Base-by-base conservation (phyloP, 2,797 vertebrate species). In the Sebastes matsubarae region DNA sequence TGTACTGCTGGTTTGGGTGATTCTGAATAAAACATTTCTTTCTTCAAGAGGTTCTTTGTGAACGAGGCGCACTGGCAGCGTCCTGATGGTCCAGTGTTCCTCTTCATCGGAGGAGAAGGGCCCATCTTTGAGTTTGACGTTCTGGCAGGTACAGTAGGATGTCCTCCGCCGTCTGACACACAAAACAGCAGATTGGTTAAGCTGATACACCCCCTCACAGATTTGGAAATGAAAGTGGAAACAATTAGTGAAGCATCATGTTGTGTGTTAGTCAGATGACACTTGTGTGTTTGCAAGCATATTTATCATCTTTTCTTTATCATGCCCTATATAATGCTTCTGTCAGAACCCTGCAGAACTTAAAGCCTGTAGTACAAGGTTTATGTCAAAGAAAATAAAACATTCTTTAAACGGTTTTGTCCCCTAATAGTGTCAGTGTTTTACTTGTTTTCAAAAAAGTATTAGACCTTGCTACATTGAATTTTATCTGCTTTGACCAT, bases 101-200 rank as follows among this genome's bases (percentile, higher is more conserved):
- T 98, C 77, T 97, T 91, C 80, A 93, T 98, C 0, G 97, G 95
- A 5, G 97, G 97, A 2, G 97, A 98, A 81, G 81, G 92, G 10
- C 86, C 94, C 24, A 82, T 97, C 4, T 93, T 87, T 4, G 85
- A 93, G 25, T 94, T 87, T 59, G 94, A 93, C 4, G 92, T 97
- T 16, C 83, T 96, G 36, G 73, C 87, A 84, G 97, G 97, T 97
- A 90, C 2, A 18, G n/a, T 14, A 6, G 8, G 59, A 80, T 54
- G 14, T 60, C 6, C 36, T 68, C 27, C 25, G n/a, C 30, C 32
- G 32, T 55, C 38, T 22, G 24, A 9, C 25, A 61, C 22, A 25
- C 16, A 2, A 63, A 32, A 46, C 22, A 24, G 12, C 54, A 75
- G 18, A 68, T 22, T n/a, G 24, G 72, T 55, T 2, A 20, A 71